Percentiles rank a stretch among this genome's conserved stretches.
Conservation (phyloP, 2,797 vertebrate species). For the Propithecus deckenii region DNA sequence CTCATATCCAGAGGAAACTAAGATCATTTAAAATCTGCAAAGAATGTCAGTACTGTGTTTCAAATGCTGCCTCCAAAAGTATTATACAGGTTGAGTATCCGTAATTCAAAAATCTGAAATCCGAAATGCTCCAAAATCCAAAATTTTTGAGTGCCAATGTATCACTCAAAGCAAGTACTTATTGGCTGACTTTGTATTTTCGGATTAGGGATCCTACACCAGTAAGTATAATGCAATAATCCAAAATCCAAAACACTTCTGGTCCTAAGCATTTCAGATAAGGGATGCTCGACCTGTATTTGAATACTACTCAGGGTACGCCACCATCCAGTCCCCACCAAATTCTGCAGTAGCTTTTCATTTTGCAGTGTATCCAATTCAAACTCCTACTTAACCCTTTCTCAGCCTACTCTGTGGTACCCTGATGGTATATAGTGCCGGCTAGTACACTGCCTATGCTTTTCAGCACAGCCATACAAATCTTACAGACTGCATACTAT, state of each 20-base stretch:
- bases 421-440: not conserved
- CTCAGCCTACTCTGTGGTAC: not conserved
- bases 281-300: not conserved
- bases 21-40: conserved; percentile 30
- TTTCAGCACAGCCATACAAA: not conserved
- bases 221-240: not conserved
- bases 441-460: not conserved
- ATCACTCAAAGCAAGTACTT: not conserved
- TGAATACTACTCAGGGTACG: not conserved
- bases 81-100: not conserved
- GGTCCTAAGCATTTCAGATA: not conserved
- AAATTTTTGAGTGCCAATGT: not conserved
- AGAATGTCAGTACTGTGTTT: not conserved
- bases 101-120: not conserved
- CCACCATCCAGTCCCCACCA: not conserved
- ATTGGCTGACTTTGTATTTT: not conserved
- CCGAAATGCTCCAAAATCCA: not conserved
- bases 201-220: not conserved
- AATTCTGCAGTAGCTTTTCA: not conserved
- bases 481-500: not conserved
- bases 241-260: not conserved
- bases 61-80: conserved; percentile 21
- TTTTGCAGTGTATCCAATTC: not conserved
- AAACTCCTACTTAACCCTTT: not conserved
- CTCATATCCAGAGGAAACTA: not conserved